A percentile compares a stretch with the other conserved stretches of the same genome.
These are phyloP conservation scores for Therioaphis trifolii DNA, from an alignment of 2,888 invertebrate species.

Conservation along the genomic window DNA sequence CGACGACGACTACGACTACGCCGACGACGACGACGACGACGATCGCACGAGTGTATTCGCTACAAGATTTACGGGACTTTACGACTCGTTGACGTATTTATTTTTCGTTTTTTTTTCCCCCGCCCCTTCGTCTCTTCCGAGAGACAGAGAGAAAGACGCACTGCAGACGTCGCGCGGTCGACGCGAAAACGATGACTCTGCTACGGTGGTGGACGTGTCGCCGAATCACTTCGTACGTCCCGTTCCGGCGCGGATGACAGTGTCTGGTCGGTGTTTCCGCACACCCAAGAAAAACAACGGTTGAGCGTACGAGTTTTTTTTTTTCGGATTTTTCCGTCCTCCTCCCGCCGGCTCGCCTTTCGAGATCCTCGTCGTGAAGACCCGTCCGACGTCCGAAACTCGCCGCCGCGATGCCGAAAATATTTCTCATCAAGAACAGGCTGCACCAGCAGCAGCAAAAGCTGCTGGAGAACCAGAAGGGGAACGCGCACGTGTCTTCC, in stretches of 20 bases:
- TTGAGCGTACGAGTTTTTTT: too few species aligned
- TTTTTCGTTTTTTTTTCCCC: too few species aligned
- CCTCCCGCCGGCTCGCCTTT: not conserved
- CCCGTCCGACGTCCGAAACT: conserved; percentile 14
- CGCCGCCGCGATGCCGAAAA: conserved; percentile 81
- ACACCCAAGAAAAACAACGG: too few species aligned
- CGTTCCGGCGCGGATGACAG: conserved; percentile 46
- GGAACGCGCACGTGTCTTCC: conserved; percentile 12
- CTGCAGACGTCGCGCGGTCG: too few species aligned
- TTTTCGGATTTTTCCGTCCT: conserved; percentile 61
- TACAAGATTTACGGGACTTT: too few species aligned
- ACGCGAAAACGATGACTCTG: not conserved
- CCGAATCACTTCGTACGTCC: conserved; percentile 34
- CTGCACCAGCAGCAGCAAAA: conserved; percentile 91
- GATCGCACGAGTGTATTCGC: too few species aligned
- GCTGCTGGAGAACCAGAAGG: conserved; percentile 81
- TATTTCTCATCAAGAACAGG: conserved; percentile 90
- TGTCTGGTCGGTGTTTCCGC: not conserved
- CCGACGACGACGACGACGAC: too few species aligned
- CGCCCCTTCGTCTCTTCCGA: not conserved
- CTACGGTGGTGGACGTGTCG: conserved; percentile 19
- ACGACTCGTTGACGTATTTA: too few species aligned
- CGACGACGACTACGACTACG: too few species aligned
- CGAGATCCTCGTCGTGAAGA: not conserved
- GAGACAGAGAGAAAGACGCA: too few species aligned